A percentile compares a stretch with the other conserved stretches of the same genome.
phyloP scores from a whole-genome alignment of 2,888 invertebrate species.

The Drosophila emarginata region DNA sequence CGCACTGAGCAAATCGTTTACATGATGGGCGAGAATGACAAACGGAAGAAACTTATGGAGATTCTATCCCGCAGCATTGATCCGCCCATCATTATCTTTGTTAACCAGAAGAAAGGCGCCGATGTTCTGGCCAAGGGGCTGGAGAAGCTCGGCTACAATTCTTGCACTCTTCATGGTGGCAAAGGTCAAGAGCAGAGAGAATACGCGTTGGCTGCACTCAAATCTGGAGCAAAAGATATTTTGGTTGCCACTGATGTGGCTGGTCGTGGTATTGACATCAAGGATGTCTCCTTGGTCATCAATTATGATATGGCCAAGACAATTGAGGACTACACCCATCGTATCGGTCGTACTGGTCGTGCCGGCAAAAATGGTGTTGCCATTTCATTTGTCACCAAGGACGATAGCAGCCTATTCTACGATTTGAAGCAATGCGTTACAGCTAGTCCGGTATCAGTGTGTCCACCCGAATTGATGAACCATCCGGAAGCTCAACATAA shows the following conservation, averaged over 20 bases:
- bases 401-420: slow-evolving; percentile 96
- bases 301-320: slow-evolving; percentile 99
- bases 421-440: slow-evolving; percentile 96
- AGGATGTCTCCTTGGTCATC: slow-evolving; percentile 99
- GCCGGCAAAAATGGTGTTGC: slow-evolving; percentile 99
- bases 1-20: slow-evolving; percentile 98
- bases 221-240: slow-evolving; percentile 98
- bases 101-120: slow-evolving; percentile 99
- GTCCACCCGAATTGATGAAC: slow-evolving; percentile 97
- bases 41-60: slow-evolving; percentile 97
- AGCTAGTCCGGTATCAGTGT: slow-evolving; percentile 95
- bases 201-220: slow-evolving; percentile 97
- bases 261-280: slow-evolving; percentile 99
- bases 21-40: slow-evolving; percentile 97
- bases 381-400: slow-evolving; percentile 98
- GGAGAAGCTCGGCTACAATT: slow-evolving; percentile 98
- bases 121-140: slow-evolving; percentile 98
- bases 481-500: slow-evolving; percentile 99
- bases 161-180: slow-evolving; percentile 98
- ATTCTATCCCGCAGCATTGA: slow-evolving; percentile 95
- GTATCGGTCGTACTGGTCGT: slow-evolving; percentile 99
- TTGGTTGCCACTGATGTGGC: slow-evolving; percentile 99
- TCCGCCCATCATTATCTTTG: slow-evolving; percentile 99
- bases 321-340: slow-evolving; percentile 98
- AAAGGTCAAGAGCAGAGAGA: slow-evolving; percentile 99